These are phyloP conservation scores for Arnoldichthys spilopterus DNA, from an alignment of 2,797 vertebrate genomes.

Conservation along the genomic window DNA sequence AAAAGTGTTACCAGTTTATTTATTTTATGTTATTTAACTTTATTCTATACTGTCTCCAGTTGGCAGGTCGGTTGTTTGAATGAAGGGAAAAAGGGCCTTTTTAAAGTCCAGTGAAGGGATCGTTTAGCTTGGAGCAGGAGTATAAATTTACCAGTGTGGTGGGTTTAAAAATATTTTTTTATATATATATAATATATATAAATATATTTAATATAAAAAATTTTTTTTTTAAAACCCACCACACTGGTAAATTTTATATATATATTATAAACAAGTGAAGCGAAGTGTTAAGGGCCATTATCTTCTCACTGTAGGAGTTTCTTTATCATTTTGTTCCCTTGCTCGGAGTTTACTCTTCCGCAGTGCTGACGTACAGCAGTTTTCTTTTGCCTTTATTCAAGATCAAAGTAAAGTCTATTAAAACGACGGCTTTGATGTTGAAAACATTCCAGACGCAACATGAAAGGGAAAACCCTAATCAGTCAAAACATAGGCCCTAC, in stretches of 20 bases:
- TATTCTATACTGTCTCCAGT: neutral
- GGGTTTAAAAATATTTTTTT: too few species aligned
- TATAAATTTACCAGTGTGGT: too few species aligned
- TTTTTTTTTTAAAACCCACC: too few species aligned
- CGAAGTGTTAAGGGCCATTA: constrained; percentile 2
- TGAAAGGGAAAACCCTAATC: constrained; percentile 26
- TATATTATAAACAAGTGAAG: too few species aligned
- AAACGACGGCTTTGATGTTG: constrained; percentile 45
- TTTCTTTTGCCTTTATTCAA: constrained; percentile 38
- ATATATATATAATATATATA: too few species aligned
- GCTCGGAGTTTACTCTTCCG: neutral
- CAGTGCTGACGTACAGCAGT: constrained; percentile 37
- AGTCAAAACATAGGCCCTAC: constrained; percentile 40
- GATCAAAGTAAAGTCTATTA: constrained; percentile 44
- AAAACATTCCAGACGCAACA: constrained; percentile 48
- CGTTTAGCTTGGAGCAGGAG: neutral
- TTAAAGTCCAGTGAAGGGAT: too few species aligned
- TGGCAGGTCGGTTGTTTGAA: neutral
- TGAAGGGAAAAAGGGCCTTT: too few species aligned
- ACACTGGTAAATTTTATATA: too few species aligned
- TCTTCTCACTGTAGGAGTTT: neutral
- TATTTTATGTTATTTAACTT: too few species aligned
- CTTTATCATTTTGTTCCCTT: constrained; percentile 4
- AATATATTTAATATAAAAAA: too few species aligned
- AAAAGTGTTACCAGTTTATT: too few species aligned